Evolutionary conservation across 2,888 invertebrate species (phyloP).

Genomic region (Rosalia funebris): DNA sequence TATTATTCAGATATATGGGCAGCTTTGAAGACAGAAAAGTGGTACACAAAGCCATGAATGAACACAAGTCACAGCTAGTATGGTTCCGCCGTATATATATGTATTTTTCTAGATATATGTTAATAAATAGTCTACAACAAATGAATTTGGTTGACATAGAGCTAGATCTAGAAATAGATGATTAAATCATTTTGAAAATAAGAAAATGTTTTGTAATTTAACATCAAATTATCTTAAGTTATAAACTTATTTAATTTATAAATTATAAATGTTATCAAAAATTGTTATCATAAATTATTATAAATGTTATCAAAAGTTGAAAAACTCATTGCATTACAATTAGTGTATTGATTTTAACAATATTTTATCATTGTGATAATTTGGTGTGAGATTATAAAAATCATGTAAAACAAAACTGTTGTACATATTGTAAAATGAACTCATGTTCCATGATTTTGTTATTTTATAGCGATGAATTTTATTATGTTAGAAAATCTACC

Average conservation of each 20-base stretch:
- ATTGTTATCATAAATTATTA: not conserved
- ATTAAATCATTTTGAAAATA: conserved; percentile 32
- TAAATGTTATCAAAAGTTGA: too few species aligned
- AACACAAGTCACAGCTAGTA: conserved; percentile 90
- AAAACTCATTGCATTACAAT: not conserved
- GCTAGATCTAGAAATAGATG: conserved; percentile 79
- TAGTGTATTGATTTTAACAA: not conserved
- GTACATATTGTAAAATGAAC: conserved; percentile 17
- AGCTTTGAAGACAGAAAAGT: conserved; percentile 70
- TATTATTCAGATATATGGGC: conserved; percentile 70
- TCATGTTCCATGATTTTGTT: conserved; percentile 10
- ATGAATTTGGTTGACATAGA: conserved; percentile 81
- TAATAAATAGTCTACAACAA: conserved; percentile 86
- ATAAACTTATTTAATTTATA: not conserved
- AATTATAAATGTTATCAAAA: not conserved
- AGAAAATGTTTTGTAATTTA: conserved; percentile 1
- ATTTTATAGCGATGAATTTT: not conserved
- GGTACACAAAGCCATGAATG: conserved; percentile 82
- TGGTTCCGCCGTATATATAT: conserved; percentile 95
- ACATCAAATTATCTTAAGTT: conserved; percentile 1
- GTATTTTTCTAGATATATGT: conserved; percentile 87
- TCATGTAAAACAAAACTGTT: conserved; percentile 6
- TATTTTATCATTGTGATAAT: conserved; percentile 3
- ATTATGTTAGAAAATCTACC: conserved; percentile 21
- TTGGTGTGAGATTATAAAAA: conserved; percentile 13